These are phyloP conservation scores for Aptenodytes patagonicus DNA, from an alignment of 2,113 vertebrate species.

Conservation along the genomic window DNA sequence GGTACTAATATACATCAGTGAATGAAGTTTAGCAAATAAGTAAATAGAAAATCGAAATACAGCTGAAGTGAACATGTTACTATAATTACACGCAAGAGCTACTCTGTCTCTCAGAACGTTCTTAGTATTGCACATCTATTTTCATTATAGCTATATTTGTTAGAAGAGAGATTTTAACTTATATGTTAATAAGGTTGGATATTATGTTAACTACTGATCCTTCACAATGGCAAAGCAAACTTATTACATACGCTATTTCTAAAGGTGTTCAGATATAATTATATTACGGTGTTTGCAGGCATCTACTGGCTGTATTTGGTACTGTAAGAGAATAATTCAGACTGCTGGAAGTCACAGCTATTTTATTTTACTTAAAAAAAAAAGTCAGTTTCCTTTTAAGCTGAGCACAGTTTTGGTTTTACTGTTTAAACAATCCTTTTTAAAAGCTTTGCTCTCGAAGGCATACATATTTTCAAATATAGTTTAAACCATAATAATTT, in stretches of 20 bases:
- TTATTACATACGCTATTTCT: background rate
- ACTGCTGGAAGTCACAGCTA: background rate
- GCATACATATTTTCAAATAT: background rate
- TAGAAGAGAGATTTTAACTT: background rate
- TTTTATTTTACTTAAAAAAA: background rate
- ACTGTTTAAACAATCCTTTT: background rate
- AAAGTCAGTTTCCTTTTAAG: background rate
- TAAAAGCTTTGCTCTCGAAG: background rate
- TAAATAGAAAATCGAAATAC: background rate
- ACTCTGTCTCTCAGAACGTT: background rate
- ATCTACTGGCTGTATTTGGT: conserved; percentile 79
- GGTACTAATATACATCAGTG: background rate
- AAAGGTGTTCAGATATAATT: background rate
- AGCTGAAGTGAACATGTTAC: background rate
- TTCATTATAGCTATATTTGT: background rate
- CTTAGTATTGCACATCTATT: background rate
- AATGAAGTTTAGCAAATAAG: background rate
- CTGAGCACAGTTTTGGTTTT: background rate
- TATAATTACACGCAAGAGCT: background rate
- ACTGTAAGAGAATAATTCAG: conserved; percentile 31
- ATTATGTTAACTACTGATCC: background rate
- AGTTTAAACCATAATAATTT: background rate
- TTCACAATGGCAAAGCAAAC: background rate
- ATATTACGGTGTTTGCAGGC: conserved; percentile 81
- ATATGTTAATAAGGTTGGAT: background rate